A percentile compares a stretch with the other conserved stretches of the same genome.
Conservation (phyloP, 92 coral and sea anemone genomes). For the Epizoanthus ramosus region DNA sequence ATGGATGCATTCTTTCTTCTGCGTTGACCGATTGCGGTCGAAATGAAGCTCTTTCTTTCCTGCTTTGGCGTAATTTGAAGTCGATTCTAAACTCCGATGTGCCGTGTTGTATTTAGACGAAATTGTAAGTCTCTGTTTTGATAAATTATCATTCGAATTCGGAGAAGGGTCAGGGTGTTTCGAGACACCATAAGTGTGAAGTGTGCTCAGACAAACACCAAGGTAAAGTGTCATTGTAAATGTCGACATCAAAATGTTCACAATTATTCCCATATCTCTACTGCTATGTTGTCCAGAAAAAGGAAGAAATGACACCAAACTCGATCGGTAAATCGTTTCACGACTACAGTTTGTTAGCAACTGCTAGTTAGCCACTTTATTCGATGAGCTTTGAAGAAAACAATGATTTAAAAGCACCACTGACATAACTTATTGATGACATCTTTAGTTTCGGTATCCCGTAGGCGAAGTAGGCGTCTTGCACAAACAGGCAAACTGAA, state of each 20-base stretch:
- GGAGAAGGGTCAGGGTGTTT: neutral
- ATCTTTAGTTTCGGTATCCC: neutral
- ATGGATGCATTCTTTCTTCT: neutral
- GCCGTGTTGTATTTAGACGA: neutral
- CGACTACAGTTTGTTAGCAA: neutral
- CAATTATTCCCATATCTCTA: neutral
- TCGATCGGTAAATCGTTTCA: neutral
- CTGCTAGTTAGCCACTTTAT: neutral
- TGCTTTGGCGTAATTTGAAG: neutral
- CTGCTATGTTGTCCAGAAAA: neutral
- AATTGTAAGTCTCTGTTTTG: neutral
- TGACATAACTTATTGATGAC: neutral
- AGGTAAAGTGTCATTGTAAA: neutral
- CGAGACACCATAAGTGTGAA: neutral
- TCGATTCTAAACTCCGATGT: neutral
- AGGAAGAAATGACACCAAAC: neutral
- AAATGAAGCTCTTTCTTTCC: neutral
- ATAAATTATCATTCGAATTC: neutral
- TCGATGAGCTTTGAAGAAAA: neutral
- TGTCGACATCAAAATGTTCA: neutral
- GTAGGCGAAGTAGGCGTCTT: no score
- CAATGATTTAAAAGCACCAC: neutral
- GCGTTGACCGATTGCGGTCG: neutral
- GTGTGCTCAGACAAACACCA: neutral
- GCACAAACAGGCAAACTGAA: no score